Percentiles rank a stretch among this genome's conserved stretches.
Conservation (phyloP, 2,113 vertebrate genomes). For the Sinocyclocheilus anshuiensis region DNA sequence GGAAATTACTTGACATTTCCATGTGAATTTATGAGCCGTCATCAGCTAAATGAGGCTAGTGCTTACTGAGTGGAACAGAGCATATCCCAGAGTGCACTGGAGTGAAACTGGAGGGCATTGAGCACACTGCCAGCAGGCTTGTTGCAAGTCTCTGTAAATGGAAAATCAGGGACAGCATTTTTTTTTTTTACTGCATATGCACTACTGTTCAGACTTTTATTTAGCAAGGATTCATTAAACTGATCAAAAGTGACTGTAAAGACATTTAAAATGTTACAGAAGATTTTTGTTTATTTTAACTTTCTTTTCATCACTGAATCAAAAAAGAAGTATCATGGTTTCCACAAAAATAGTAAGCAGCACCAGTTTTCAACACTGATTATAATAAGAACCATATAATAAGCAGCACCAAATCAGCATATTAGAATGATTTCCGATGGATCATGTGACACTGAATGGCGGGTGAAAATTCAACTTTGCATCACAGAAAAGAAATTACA, state of each 20-base stretch:
- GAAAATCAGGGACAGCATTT: neutral
- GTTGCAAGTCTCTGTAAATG: neutral
- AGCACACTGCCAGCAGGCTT: neutral
- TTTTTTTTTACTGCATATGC: neutral
- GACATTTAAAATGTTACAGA: neutral
- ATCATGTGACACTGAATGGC: no score
- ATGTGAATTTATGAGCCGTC: conserved; percentile 8
- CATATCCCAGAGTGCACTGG: neutral
- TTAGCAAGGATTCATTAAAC: neutral
- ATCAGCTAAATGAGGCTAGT: conserved; percentile 16
- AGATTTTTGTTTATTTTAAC: no score
- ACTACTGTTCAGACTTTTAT: neutral
- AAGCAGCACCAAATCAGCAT: no score
- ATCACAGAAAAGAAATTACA: no score
- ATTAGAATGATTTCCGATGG: no score
- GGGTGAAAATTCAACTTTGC: no score
- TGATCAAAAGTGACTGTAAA: neutral
- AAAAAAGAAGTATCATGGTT: no score
- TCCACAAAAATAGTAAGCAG: no score
- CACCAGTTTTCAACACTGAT: no score
- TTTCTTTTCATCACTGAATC: no score
- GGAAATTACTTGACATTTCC: conserved; percentile 7
- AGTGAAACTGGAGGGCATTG: neutral
- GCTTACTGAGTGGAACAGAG: conserved; percentile 9
- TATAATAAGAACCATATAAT: no score